phyloP scores from a whole-genome alignment of 2,113 vertebrate species.

The Telmatochromis sp. region DNA sequence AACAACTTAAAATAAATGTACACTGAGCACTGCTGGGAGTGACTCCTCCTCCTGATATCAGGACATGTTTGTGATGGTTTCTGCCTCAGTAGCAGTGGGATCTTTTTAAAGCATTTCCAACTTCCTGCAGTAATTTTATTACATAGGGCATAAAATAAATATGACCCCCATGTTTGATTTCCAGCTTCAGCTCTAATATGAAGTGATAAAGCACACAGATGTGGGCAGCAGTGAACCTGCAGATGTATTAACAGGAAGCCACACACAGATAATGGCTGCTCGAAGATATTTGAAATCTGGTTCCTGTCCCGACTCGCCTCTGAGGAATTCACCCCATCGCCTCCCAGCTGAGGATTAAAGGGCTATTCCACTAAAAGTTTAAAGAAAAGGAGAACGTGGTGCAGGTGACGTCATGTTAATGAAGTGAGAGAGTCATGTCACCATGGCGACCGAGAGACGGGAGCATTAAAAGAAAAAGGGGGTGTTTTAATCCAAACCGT shows the following conservation, averaged over 20 bases:
- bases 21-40: neutral
- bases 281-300: neutral
- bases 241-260: neutral
- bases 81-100: neutral
- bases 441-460: neutral
- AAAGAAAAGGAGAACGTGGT: neutral
- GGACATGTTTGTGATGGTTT: neutral
- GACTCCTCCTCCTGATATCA: neutral
- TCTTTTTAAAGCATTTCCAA: neutral
- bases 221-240: neutral
- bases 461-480: neutral
- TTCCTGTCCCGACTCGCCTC: slow-evolving; percentile 43
- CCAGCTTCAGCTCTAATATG: neutral
- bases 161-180: neutral
- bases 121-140: neutral
- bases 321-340: slow-evolving; percentile 25
- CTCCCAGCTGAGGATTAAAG: slow-evolving; percentile 8
- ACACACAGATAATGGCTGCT: neutral
- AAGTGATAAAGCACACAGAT: neutral
- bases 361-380: neutral
- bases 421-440: neutral
- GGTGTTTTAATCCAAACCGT: neutral
- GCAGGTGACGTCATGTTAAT: neutral
- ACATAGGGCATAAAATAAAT: neutral
- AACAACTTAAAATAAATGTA: neutral